Base-by-base conservation (phyloP, 2,113 vertebrate species). In the Catagonus wagneri region DNA sequence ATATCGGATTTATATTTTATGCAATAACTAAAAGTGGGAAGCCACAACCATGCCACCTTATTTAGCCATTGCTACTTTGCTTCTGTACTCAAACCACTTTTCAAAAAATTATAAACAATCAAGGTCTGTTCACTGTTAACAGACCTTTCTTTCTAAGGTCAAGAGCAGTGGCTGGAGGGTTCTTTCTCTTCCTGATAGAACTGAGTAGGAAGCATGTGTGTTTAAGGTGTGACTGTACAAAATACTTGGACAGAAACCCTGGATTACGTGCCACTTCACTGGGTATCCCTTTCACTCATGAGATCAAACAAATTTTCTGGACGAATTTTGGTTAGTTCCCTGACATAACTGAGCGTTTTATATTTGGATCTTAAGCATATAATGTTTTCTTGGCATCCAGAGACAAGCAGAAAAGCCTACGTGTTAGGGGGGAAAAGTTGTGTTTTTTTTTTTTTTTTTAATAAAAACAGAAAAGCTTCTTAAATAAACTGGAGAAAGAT, bases 351-450 rank as follows among this genome's bases (percentile, higher is more conserved):
- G 80, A 87, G 7, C 14, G n/a, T 50, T 50, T 96, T 76, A 89
- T 83, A 84, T 65, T 44, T 78, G 34, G 19, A 11, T 71, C 52
- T 74, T 83, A 94, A 75, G 54, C 10, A 89, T 9, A 5, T 29
- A 69, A 27, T 12, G 83, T 71, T 76, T 96, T 83, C 54, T 69
- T 69, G 66, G 71, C 10, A 61, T 66, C 88, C 56, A 66, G 32
- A 86, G 58, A 89, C 19, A 80, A 68, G 22, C 25, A 94, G 54
- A 83, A 93, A 86, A 83, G 19, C 23, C 79, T 81, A 39, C 44
- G 61, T 5, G 15, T 93, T 13, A 65, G 23, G 69, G 9, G 25
- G 13, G 56, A n/a, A 74, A 36, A 20, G 1, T 58, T 50, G 6
- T 84, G n/a, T 60, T 89, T n/a, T 44, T 4, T 44, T 44, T 44